Evolutionary conservation across 1,140 invertebrate genomes (phyloP).

Genomic region (Pentalonia nigronervosa): DNA sequence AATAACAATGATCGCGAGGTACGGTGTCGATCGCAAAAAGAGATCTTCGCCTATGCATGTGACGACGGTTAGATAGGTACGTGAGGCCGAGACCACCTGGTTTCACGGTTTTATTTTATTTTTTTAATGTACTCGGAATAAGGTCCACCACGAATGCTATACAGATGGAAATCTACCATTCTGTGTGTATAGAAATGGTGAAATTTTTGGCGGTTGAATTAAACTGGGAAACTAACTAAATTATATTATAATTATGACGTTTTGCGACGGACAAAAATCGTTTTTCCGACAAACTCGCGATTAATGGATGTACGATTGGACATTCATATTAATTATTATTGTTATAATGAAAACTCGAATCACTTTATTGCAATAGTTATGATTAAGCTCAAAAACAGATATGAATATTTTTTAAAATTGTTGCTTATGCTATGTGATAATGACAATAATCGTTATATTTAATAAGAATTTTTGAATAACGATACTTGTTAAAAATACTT

Average conservation of each 20-base stretch:
- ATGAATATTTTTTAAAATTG: too few relatives aligned
- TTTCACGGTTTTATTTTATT: neutral
- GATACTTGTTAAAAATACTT: neutral
- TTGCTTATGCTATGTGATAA: too few relatives aligned
- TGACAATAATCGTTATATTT: too few relatives aligned
- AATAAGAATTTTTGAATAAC: neutral
- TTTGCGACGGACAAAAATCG: too few relatives aligned
- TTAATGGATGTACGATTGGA: neutral
- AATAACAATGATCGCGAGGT: neutral
- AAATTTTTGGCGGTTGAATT: neutral
- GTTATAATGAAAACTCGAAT: neutral
- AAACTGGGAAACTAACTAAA: neutral
- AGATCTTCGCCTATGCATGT: neutral
- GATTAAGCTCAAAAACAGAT: neutral
- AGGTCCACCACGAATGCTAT: neutral
- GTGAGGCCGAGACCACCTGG: neutral
- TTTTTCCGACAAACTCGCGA: too few relatives aligned
- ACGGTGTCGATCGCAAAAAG: neutral
- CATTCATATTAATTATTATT: neutral
- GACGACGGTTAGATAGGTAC: neutral
- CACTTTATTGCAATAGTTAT: neutral
- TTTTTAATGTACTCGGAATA: neutral
- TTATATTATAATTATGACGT: neutral
- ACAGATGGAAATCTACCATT: neutral
- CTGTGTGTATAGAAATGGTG: neutral